A percentile compares a stretch with the other conserved stretches of the same genome.
phyloP scores from a whole-genome alignment of 30 jellyfish, hydroid and myxozoan genomes.

The Clytia hemisphaerica region DNA sequence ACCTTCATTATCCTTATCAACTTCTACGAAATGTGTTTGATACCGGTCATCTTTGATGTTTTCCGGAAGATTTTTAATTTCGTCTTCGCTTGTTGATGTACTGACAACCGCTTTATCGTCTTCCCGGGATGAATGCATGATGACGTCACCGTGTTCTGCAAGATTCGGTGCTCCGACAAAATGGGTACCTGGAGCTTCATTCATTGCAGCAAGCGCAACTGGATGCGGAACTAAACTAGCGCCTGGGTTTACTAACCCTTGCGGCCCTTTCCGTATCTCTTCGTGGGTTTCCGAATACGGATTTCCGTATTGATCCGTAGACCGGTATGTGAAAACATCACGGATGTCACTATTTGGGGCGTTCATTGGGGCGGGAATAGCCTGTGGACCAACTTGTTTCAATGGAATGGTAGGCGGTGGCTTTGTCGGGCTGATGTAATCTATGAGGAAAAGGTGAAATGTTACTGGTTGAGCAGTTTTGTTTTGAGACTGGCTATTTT shows the following conservation, averaged over 20 bases:
- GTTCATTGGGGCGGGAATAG: conserved; percentile 78
- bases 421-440: conserved; percentile 53
- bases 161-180: background rate
- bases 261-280: background rate
- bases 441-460: too few relatives aligned
- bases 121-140: conserved; percentile 5
- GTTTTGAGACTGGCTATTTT: too few relatives aligned
- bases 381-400: conserved; percentile 82
- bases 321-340: background rate
- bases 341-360: conserved; percentile 33
- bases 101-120: conserved; percentile 11
- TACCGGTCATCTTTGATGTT: conserved; percentile 49
- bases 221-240: conserved; percentile 10
- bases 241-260: background rate
- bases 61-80: conserved; percentile 39
- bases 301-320: background rate
- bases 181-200: background rate
- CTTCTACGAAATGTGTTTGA: conserved; percentile 61
- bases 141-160: too few relatives aligned
- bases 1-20: conserved; percentile 29
- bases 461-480: too few relatives aligned
- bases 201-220: background rate
- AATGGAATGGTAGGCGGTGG: conserved; percentile 60
- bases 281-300: background rate
- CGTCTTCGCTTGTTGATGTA: too few relatives aligned